These are phyloP conservation scores for Odocoileus hemionus DNA, from an alignment of 2,113 vertebrate genomes.

Conservation along the genomic window DNA sequence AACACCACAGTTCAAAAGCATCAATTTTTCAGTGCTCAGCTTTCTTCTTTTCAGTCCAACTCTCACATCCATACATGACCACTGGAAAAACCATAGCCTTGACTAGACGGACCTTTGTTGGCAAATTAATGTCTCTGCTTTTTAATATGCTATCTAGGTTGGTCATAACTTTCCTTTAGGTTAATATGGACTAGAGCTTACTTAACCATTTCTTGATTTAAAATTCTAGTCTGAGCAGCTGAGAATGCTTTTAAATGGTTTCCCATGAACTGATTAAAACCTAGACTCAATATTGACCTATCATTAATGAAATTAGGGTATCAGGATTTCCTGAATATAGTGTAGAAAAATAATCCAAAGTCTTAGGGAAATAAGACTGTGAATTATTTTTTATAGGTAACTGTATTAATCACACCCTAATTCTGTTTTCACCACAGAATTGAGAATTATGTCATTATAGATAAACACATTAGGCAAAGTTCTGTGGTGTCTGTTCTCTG, in stretches of 20 bases:
- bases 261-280: constrained; percentile 15
- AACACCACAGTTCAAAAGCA: too few species aligned
- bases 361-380: background rate
- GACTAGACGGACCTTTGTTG: too few species aligned
- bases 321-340: background rate
- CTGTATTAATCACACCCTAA: background rate
- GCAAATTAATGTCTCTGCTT: too few species aligned
- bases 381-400: background rate
- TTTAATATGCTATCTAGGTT: too few species aligned
- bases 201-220: background rate
- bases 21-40: too few species aligned
- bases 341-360: background rate
- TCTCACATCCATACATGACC: too few species aligned
- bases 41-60: too few species aligned
- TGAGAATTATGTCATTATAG: background rate
- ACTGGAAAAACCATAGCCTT: too few species aligned
- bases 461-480: background rate
- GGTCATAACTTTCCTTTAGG: too few species aligned
- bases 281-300: background rate
- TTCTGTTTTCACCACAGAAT: background rate
- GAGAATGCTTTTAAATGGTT: background rate
- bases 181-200: background rate
- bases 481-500: background rate
- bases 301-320: background rate
- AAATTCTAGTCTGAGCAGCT: background rate